Conservation (phyloP, 2,113 vertebrate genomes). For the Elephas maximus region DNA sequence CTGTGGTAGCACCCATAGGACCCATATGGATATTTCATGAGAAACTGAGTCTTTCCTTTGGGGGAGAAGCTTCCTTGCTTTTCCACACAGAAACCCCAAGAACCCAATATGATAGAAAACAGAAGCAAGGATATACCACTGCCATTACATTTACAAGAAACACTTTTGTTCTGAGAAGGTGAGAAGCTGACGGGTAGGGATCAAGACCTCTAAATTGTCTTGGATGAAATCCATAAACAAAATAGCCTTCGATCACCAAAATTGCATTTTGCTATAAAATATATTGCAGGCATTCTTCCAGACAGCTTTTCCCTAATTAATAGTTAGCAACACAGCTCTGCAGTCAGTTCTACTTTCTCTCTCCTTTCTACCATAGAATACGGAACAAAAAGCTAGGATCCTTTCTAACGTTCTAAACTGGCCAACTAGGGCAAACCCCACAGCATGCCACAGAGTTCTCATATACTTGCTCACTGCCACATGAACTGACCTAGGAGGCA, state of each 20-base stretch:
- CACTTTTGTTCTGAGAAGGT: no score
- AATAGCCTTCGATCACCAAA: neutral
- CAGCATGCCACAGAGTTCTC: neutral
- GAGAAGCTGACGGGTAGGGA: neutral
- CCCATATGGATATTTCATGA: neutral
- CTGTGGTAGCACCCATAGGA: neutral
- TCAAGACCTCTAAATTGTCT: neutral
- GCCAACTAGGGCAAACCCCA: neutral
- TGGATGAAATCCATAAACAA: neutral
- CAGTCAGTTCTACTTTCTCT: neutral
- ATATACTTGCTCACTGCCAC: neutral
- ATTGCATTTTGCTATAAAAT: constrained; percentile 6
- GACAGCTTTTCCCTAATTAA: neutral
- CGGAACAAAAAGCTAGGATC: neutral
- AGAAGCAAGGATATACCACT: neutral
- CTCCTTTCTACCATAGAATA: neutral
- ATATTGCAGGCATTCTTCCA: constrained; percentile 7
- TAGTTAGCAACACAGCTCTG: neutral
- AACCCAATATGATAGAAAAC: neutral
- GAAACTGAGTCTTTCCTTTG: neutral
- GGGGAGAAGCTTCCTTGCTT: neutral
- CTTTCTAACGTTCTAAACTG: constrained; percentile 32
- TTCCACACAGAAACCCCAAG: neutral
- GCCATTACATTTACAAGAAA: neutral
- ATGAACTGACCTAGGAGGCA: neutral